Evolutionary conservation across 2,888 invertebrate genomes (phyloP).

Genomic region (Keiferia lycopersicella): DNA sequence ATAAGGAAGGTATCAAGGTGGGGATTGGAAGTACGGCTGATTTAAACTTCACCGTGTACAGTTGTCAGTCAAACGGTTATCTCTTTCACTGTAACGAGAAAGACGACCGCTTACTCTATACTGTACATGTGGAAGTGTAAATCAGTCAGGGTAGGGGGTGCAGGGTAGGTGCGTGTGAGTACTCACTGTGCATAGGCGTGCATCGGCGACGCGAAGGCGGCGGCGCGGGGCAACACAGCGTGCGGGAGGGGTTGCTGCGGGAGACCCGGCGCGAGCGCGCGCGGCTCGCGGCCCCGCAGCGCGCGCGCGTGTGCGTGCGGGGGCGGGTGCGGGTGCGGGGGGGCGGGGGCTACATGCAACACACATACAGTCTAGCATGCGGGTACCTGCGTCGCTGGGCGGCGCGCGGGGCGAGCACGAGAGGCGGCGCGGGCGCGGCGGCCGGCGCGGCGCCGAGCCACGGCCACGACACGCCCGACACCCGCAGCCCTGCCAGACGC

Average conservation of each 20-base stretch:
- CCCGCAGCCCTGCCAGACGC: conserved; percentile 86
- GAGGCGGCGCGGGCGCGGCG: conserved; percentile 83
- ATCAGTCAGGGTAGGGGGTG: conserved; percentile 18
- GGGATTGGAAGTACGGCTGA: neutral
- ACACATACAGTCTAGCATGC: conserved; percentile 44
- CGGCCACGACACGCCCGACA: conserved; percentile 89
- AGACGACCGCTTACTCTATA: too few relatives aligned
- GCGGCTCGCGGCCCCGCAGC: conserved; percentile 87
- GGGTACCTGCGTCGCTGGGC: conserved; percentile 87
- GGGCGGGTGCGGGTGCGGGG: conserved; percentile 81
- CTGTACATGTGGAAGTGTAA: too few relatives aligned
- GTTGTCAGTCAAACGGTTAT: too few relatives aligned
- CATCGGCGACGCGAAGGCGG: conserved; percentile 88
- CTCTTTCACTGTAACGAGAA: too few relatives aligned
- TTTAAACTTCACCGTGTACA: neutral
- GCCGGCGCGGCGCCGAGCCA: conserved; percentile 85
- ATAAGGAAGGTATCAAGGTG: neutral
- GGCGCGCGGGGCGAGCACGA: conserved; percentile 87
- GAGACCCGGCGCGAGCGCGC: conserved; percentile 58
- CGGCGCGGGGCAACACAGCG: conserved; percentile 87
- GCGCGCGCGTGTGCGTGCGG: conserved; percentile 83
- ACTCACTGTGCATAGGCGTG: conserved; percentile 97
- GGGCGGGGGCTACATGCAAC: conserved; percentile 83
- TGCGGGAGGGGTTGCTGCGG: conserved; percentile 85
- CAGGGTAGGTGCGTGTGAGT: conserved; percentile 48